These are phyloP conservation scores for Natator depressus DNA, from an alignment of 2,113 vertebrate genomes.

Conservation along the genomic window DNA sequence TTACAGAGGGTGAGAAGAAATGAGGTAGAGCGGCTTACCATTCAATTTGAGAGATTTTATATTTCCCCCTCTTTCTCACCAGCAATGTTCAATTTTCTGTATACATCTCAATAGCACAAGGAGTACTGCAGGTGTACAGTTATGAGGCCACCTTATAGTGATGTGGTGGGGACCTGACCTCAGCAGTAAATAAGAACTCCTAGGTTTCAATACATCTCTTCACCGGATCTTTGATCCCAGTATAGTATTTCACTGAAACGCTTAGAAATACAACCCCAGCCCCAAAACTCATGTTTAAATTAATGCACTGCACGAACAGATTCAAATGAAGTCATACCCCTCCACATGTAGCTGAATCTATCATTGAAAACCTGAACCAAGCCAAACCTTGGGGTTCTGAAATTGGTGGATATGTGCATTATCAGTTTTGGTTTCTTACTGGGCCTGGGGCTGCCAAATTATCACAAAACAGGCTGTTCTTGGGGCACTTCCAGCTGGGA, in stretches of 20 bases:
- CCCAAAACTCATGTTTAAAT: not conserved
- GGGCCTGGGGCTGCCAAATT: not conserved
- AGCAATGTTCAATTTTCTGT: not conserved
- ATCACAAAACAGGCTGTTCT: not conserved
- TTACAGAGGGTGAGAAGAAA: not conserved
- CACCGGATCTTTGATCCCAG: not conserved
- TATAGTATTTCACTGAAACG: not conserved
- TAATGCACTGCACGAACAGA: not conserved
- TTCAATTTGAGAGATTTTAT: not conserved
- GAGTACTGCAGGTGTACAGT: not conserved
- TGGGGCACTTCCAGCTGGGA: accelerated
- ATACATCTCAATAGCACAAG: not conserved
- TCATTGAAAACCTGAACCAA: not conserved
- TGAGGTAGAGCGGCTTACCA: not conserved
- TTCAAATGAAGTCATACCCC: not conserved
- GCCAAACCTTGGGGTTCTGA: not conserved
- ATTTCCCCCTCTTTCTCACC: not conserved
- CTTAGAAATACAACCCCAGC: not conserved
- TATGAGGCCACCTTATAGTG: not conserved
- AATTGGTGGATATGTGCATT: not conserved
- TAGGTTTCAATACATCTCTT: not conserved
- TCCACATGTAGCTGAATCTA: not conserved
- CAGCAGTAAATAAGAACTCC: not conserved
- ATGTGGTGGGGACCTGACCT: not conserved
- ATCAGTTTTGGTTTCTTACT: not conserved